Base-by-base conservation (phyloP, 2,797 vertebrate species). In the Austrolebias charrua region DNA sequence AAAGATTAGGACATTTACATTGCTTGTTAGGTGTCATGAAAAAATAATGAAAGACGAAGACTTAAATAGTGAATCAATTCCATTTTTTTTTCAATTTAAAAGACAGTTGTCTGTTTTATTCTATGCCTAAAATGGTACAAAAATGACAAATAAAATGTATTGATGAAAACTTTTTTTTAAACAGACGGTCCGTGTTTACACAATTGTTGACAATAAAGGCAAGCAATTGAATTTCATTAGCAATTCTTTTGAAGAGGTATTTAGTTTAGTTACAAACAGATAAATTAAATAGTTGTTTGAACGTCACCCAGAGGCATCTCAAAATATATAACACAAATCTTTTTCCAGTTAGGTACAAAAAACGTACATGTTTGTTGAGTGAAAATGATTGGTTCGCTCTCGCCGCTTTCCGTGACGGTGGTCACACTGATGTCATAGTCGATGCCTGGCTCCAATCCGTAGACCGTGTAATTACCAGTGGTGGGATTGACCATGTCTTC, bases 351-450 rank as follows among this genome's bases (percentile, higher is more conserved):
- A 31, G 47, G 18, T 43, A 24, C 16, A 55, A 40, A 66, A 45
- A 13, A 89, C 94, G 95, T 93, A 99, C 98, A 95, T 64, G 96
- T 99, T 89, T 98, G 96, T 60, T 99, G 97, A 68, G 94, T 97
- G 91, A 98, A 66, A 13, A 91, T 95, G 76, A 93, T 94, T 78
- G 98, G 95, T 86, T 94, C 92, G 68, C 97, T 97, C 93, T 97
- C 94, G 86, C 96, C 97, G 9, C 93, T 95, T 89, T 96, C 95
- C 69, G 96, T 95, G 83, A 99, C 91, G 5, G 98, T 98, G 92
- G 92, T 94, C 80, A 99, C 92, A 67, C 94, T 97, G 80, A 99
- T 95, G 93, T 98, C 95, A 72, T 99, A 99, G 92, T 95, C 95
- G 87, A 99, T 96, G 67, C 97, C 98, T 0, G 98, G 98, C 75